These are phyloP conservation scores for Chorisops tibialis DNA, from an alignment of 2,888 invertebrate genomes.

Conservation along the genomic window DNA sequence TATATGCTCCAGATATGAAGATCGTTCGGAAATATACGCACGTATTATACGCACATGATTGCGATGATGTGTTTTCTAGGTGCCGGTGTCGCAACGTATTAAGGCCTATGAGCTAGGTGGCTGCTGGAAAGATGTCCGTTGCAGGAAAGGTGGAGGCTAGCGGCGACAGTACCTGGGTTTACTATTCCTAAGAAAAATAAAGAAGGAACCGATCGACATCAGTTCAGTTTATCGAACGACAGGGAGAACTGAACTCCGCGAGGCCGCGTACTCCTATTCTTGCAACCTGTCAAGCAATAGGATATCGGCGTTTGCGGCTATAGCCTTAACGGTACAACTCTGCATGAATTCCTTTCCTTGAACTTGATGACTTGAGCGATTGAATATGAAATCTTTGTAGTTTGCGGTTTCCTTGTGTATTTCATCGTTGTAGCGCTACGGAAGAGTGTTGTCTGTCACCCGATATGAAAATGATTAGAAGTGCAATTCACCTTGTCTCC, in stretches of 20 bases:
- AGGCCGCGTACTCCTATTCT: not conserved
- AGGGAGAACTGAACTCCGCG: conserved; percentile 19
- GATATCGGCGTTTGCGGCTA: conserved; percentile 33
- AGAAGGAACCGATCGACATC: not conserved
- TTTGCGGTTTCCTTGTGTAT: conserved; percentile 16
- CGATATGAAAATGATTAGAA: conserved; percentile 19
- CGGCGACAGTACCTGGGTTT: too few relatives aligned
- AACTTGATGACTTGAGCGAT: conserved; percentile 32
- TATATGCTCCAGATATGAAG: not conserved
- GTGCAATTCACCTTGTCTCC: conserved; percentile 19
- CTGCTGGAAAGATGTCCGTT: not conserved
- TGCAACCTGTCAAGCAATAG: conserved; percentile 32
- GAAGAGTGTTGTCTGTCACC: conserved; percentile 11
- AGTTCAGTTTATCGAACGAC: too few relatives aligned
- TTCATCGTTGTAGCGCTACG: not conserved
- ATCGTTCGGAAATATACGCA: not conserved
- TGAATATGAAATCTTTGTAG: conserved; percentile 24
- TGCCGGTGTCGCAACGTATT: conserved; percentile 30
- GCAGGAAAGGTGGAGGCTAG: too few relatives aligned
- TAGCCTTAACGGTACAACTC: conserved; percentile 17
- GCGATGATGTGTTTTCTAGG: conserved; percentile 18
- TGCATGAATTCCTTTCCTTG: conserved; percentile 31
- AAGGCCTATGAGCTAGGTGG: conserved; percentile 1
- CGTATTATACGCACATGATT: conserved; percentile 6
- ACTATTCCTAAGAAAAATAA: too few relatives aligned